Conservation (phyloP, 2,797 vertebrate genomes). For the Poeciliopsis turneri region DNA sequence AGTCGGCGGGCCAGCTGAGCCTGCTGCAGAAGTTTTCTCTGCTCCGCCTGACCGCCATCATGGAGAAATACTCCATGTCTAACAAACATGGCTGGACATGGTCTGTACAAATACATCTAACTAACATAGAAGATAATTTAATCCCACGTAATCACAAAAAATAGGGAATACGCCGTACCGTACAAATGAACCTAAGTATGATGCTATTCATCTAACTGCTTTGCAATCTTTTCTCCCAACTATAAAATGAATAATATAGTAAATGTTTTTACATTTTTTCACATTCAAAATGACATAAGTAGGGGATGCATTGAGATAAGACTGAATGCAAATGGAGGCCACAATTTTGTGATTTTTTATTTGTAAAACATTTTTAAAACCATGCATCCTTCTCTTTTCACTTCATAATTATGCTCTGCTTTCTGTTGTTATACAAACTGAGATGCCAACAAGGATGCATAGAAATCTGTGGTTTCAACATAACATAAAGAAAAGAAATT, state of each 20-base stretch:
- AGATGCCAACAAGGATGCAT: background rate
- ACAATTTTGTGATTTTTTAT: background rate
- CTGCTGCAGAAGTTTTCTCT: slow-evolving; percentile 96
- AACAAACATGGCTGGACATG: slow-evolving; percentile 98
- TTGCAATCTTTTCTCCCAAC: background rate
- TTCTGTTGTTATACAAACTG: background rate
- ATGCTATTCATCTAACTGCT: background rate
- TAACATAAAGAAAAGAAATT: background rate
- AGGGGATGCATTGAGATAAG: background rate
- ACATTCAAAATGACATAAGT: background rate
- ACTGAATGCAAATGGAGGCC: background rate
- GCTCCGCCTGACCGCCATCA: slow-evolving; percentile 95
- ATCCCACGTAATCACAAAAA: background rate
- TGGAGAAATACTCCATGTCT: slow-evolving; percentile 97
- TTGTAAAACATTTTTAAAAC: background rate
- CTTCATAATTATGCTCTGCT: background rate
- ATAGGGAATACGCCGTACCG: background rate
- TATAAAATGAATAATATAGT: background rate
- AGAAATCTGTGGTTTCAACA: background rate
- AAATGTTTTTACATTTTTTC: background rate
- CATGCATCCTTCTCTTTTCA: background rate
- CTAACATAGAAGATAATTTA: background rate
- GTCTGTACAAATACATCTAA: slow-evolving; percentile 72
- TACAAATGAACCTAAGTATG: background rate
- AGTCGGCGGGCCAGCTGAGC: slow-evolving; percentile 93